These are phyloP conservation scores for Portunus trituberculatus DNA, from an alignment of 1,140 invertebrate species.

Conservation along the genomic window DNA sequence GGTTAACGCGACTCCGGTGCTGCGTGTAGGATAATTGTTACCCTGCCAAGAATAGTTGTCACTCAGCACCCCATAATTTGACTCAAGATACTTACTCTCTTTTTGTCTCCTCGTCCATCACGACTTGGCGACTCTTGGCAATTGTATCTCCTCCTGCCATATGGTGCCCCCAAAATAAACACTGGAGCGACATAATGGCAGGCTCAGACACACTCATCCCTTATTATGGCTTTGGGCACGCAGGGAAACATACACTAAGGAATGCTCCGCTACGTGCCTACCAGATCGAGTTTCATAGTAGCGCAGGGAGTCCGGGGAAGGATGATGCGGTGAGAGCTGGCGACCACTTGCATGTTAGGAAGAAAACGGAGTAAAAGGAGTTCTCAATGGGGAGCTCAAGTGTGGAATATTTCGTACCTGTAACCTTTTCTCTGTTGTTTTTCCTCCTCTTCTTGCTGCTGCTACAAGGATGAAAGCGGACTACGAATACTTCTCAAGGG, in stretches of 20 bases:
- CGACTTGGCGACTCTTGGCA: background rate
- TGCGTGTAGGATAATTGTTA: background rate
- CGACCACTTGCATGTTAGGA: no score
- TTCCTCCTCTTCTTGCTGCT: background rate
- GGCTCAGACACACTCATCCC: background rate
- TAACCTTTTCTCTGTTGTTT: background rate
- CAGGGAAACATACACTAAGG: background rate
- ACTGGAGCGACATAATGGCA: background rate
- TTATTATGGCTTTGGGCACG: background rate
- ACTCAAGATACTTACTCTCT: background rate
- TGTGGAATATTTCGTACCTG: background rate
- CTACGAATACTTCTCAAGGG: no score
- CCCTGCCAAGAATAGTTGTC: conserved; percentile 10
- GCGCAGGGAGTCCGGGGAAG: no score
- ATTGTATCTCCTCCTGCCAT: background rate
- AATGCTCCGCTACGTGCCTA: background rate
- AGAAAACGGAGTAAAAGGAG: no score
- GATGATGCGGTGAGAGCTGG: background rate
- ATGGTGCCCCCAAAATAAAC: background rate
- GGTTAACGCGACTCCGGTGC: no score
- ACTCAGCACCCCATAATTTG: conserved; percentile 2
- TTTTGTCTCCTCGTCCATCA: background rate
- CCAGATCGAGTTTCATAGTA: background rate
- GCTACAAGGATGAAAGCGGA: no score
- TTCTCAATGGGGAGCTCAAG: no score